A percentile compares a stretch with the other conserved stretches of the same genome.
Conservation (phyloP, 2,113 vertebrate species). For the Bombycilla garrulus region DNA sequence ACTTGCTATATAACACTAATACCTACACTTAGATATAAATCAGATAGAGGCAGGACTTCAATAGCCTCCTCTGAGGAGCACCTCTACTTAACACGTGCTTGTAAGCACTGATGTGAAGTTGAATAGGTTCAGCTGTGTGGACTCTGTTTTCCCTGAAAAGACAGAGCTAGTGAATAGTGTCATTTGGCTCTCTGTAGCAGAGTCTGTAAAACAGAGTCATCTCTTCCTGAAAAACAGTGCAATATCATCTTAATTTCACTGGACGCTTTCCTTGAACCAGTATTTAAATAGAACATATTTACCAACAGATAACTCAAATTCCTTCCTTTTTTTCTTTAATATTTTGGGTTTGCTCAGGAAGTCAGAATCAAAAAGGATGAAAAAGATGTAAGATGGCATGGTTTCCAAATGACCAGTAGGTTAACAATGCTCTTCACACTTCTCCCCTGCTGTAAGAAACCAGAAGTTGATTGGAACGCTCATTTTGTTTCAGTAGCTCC, state of each 20-base stretch:
- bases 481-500: not conserved
- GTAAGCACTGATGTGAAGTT: not conserved
- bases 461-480: not conserved
- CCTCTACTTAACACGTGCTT: not conserved
- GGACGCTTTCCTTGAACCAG: not conserved
- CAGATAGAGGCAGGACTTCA: not conserved
- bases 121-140: not conserved
- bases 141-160: not conserved
- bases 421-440: not conserved
- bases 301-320: not conserved
- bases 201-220: not conserved
- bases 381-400: not conserved
- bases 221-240: not conserved
- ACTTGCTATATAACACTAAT: not conserved
- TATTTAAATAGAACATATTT: not conserved
- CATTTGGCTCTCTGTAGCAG: not conserved
- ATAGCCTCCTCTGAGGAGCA: conserved; percentile 14
- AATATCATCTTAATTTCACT: not conserved
- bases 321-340: not conserved
- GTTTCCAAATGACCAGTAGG: not conserved
- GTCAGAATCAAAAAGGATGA: not conserved
- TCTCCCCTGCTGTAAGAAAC: not conserved
- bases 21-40: not conserved
- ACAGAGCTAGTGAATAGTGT: not conserved
- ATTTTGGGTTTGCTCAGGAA: not conserved